These are phyloP conservation scores for Dendrocincla fuliginosa DNA, from an alignment of 2,797 vertebrate genomes.

Conservation along the genomic window DNA sequence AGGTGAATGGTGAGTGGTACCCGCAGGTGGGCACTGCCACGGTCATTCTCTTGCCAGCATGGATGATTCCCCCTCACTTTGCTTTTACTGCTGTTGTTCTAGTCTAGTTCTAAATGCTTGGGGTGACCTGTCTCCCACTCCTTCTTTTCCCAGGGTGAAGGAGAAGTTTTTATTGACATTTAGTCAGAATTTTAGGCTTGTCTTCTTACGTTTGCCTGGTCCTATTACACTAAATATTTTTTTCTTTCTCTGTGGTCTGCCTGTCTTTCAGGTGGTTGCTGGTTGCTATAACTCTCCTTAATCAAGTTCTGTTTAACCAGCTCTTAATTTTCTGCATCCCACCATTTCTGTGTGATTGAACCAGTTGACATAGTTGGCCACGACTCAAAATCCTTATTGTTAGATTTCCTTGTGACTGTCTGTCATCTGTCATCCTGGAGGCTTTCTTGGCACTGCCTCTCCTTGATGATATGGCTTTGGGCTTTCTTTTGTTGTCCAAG, in stretches of 20 bases:
- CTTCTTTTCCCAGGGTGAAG: not conserved
- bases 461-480: not conserved
- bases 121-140: not conserved
- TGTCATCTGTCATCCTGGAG: conserved; percentile 29
- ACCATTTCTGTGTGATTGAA: not conserved
- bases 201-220: not conserved
- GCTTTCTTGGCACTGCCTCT: conserved; percentile 4
- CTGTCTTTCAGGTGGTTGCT: conserved; percentile 31
- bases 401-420: conserved; percentile 17
- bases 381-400: conserved; percentile 31
- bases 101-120: not conserved
- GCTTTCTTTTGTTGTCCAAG: conserved; percentile 7
- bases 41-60: not conserved
- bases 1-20: not conserved
- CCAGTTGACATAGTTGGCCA: not conserved
- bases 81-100: not conserved
- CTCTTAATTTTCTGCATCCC: conserved; percentile 21
- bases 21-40: not conserved
- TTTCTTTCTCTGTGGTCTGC: conserved; percentile 2
- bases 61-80: not conserved
- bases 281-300: not conserved
- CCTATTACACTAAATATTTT: not conserved
- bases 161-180: not conserved
- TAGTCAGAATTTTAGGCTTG: not conserved
- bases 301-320: conserved; percentile 14